Evolutionary conservation across 2,797 vertebrate genomes (phyloP).

Genomic region (Paguma larvata): DNA sequence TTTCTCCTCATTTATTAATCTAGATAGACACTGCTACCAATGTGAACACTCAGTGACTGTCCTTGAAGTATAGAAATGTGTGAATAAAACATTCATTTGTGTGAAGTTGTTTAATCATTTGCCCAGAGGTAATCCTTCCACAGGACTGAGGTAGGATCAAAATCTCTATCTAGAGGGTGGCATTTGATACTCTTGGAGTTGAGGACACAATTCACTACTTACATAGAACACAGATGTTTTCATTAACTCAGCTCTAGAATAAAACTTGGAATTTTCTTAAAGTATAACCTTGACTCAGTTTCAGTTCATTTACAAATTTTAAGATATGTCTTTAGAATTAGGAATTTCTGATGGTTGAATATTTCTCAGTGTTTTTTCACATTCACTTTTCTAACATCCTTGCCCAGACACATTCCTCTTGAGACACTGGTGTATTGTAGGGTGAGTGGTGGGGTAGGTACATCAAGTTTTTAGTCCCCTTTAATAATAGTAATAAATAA

Average conservation of each 20-base stretch:
- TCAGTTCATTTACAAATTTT: constrained; percentile 29
- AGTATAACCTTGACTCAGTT: not conserved
- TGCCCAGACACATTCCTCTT: not conserved
- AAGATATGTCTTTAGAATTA: not conserved
- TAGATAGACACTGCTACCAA: not conserved
- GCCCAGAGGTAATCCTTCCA: not conserved
- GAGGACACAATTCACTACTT: not conserved
- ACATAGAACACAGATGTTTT: not conserved
- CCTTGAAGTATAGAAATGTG: not conserved
- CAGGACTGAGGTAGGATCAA: not conserved
- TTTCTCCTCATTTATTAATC: constrained; percentile 18
- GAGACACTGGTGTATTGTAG: not conserved
- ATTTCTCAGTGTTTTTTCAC: not conserved
- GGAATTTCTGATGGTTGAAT: not conserved
- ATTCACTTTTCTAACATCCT: not conserved
- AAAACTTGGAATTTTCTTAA: constrained; percentile 43
- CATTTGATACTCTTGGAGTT: not conserved
- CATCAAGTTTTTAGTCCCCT: not conserved
- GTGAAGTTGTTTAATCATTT: not conserved
- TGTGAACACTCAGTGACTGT: not conserved
- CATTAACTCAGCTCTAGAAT: constrained; percentile 15
- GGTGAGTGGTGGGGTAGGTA: not conserved
- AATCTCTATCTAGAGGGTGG: not conserved
- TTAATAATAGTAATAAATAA: not conserved
- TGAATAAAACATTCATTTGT: not conserved